Percentiles rank a stretch among this genome's conserved stretches.
These are phyloP conservation scores for Lycaon pictus DNA, from an alignment of 2,113 vertebrate genomes.

Conservation along the genomic window DNA sequence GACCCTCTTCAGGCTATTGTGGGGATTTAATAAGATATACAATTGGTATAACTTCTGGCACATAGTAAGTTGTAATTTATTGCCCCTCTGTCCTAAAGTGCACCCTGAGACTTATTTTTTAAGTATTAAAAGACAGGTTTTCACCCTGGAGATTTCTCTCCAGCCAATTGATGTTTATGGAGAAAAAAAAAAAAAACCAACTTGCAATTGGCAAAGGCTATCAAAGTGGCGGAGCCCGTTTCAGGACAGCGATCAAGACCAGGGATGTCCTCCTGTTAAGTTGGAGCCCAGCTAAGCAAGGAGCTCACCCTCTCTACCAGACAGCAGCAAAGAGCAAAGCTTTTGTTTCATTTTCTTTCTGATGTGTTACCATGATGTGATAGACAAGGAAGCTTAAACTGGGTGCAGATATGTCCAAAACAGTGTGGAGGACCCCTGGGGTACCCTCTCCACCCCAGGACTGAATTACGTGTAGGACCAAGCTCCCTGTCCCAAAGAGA, in stretches of 20 bases:
- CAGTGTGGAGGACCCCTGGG: not conserved
- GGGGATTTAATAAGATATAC: conserved; percentile 19
- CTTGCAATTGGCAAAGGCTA: not conserved
- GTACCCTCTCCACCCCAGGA: not conserved
- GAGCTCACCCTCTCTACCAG: not conserved
- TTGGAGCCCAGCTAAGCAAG: not conserved
- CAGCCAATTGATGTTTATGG: not conserved
- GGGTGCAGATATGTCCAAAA: not conserved
- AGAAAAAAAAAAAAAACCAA: not conserved
- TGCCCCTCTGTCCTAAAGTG: not conserved
- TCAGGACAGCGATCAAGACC: not conserved
- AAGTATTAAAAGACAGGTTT: not conserved
- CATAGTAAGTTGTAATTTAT: not conserved
- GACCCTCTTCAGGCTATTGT: not conserved
- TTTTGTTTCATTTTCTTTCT: not conserved
- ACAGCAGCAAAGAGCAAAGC: not conserved
- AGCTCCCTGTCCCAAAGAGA: not conserved
- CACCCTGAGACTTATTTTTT: not conserved
- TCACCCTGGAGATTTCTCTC: not conserved
- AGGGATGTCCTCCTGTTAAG: not conserved
- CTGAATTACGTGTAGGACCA: conserved; percentile 8
- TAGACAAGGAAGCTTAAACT: not conserved
- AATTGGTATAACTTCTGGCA: not conserved
- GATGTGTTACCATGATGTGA: not conserved
- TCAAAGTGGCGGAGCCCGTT: not conserved